Conservation (phyloP, 2,888 invertebrate genomes). For the Phragmatobia fuliginosa region DNA sequence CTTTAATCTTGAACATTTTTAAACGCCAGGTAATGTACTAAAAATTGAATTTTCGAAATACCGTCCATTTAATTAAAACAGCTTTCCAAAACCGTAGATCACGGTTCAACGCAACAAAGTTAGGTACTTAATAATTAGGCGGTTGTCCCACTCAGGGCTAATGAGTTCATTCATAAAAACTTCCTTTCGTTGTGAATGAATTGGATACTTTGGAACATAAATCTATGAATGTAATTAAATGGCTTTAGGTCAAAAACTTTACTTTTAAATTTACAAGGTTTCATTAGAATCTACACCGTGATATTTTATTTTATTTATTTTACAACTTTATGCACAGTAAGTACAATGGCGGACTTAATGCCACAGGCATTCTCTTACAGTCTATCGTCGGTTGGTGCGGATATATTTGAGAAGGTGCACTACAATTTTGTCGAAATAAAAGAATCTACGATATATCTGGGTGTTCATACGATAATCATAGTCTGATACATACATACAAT, state of each 20-base stretch:
- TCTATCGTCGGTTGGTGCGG: too few species aligned
- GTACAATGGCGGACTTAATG: too few species aligned
- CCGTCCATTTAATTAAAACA: background rate
- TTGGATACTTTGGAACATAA: background rate
- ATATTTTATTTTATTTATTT: background rate
- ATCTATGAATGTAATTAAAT: background rate
- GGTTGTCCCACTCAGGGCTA: constrained; percentile 1
- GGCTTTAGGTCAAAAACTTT: background rate
- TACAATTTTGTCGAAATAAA: too few species aligned
- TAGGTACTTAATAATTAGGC: background rate
- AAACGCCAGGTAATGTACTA: background rate
- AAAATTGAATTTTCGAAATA: background rate
- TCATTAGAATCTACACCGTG: background rate
- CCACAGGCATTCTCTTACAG: too few species aligned
- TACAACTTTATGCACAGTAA: too few species aligned
- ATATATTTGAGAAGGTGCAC: too few species aligned
- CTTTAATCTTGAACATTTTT: background rate
- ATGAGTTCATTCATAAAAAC: background rate
- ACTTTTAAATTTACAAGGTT: background rate
- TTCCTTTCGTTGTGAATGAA: background rate
- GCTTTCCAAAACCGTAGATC: background rate
- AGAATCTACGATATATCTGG: too few species aligned
- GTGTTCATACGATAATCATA: too few species aligned
- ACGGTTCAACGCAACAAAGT: background rate
- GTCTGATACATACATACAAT: too few species aligned